A percentile compares a stretch with the other conserved stretches of the same genome.
Conservation (phyloP, 2,797 vertebrate genomes). For the Schizothorax lantsangensis region DNA sequence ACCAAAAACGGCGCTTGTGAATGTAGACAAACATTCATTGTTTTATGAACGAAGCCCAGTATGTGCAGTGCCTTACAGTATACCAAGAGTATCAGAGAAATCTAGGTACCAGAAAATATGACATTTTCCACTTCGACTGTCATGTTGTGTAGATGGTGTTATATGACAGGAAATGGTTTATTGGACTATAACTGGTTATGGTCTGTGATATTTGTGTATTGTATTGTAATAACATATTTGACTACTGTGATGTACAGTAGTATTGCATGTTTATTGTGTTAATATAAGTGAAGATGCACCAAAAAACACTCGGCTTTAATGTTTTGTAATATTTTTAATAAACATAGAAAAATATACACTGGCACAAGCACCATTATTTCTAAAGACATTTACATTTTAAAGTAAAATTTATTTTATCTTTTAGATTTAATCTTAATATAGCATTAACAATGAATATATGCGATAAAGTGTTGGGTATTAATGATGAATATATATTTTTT, state of each 20-base stretch:
- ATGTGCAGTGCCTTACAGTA: neutral
- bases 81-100: neutral
- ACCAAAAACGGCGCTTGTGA: neutral
- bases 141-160: slow-evolving; percentile 1
- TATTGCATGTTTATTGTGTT: slow-evolving; percentile 20
- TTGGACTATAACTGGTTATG: slow-evolving; percentile 6
- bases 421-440: neutral
- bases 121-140: neutral
- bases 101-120: neutral
- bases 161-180: neutral
- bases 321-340: slow-evolving; percentile 62
- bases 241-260: neutral
- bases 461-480: neutral
- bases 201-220: slow-evolving; percentile 20
- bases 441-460: neutral
- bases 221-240: neutral
- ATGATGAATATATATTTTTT: neutral
- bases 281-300: neutral
- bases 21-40: neutral
- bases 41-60: slow-evolving; percentile 12
- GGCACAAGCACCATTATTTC: neutral
- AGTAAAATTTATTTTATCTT: neutral
- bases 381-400: neutral
- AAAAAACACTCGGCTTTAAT: slow-evolving; percentile 24
- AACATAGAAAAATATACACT: slow-evolving; percentile 43